Evolutionary conservation across 2,888 invertebrate genomes (phyloP), one percentile per base, ranked within the genome.

Genomic region (Linnaemya vulpina): DNA sequence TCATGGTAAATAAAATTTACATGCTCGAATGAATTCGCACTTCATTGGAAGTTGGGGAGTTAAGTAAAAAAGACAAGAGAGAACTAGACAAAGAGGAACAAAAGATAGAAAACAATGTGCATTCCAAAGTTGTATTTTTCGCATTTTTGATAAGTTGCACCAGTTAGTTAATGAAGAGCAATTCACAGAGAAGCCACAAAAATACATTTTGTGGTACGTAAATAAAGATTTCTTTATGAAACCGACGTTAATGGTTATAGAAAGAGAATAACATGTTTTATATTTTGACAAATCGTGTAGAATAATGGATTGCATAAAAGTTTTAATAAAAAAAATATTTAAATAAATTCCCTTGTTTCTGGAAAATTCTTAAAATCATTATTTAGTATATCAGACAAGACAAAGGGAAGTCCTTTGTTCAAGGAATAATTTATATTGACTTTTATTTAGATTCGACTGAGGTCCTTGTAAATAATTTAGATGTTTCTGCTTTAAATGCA

Each of bases 101-200:
- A 75, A 55, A 35, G 35, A 20, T 67, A 30, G n/a, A n/a, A 58
- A 58, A 58, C 60, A 38, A 71, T 65, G 35, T 65, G 17, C 49
- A 43, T 58, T 22, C 11, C 22, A 46, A 58, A 58, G 35, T 49
- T 62, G 46, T 60, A 75, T 60, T 46, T 65, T 25, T 58, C 11
- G 46, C 60, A 40, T 51, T 20, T 68, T 51, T 71, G 38, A 17
- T 40, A 65, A 60, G 49, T 60, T 53, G 15, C 7, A 68, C 73
- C n/a, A n/a, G n/a, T n/a, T n/a, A n/a, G n/a, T n/a, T 83, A 83
- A 83, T 83, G 73, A 78, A 40, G 40, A 78, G 38, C 62, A 40
- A 65, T 71, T 20, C 40, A 25, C 17, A 73, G 25, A 60, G 40
- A 9, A 53, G 62, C 67, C 58, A 11, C 51, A 73, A 30, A 58